Base-by-base conservation (phyloP, 2,888 invertebrate genomes). In the Drosophila monieri region DNA sequence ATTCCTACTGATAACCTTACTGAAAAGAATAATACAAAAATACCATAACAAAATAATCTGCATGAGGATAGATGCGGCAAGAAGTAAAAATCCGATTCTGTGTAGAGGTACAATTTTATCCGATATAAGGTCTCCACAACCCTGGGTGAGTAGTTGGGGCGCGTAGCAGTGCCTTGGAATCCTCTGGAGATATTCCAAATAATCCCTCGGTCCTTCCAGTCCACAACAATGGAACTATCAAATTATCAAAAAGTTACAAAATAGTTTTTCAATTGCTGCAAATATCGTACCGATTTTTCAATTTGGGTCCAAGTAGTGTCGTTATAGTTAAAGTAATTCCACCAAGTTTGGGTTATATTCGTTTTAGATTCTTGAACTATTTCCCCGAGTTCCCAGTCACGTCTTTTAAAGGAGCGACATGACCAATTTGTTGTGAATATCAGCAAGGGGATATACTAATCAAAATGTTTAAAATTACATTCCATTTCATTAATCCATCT, bases 151-250 rank as follows among this genome's bases (percentile, higher is more conserved):
- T 0, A 79, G 49, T 1, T 8, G 4, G 6, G 57, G 47, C 18
- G 47, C 35, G 14, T 66, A 81, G 47, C 79, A 79, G 0, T 52
- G 51, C 0, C 9, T 23, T 0, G 60, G 72, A 23, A 81, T 66
- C 30, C 14, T 58, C 0, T 32, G 62, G 30, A 77, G 2, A 9
- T 64, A 64, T 0, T 64, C 55, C 47, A 79, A 27, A 37, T 81
- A 79, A 6, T 60, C 59, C 1, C 65, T 37, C 0, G 79, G 81
- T 1, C 81, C 62, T 0, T 68, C 72, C 23, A 71, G 15, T 6
- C 81, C 79, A 32, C 79, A 79, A 6, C 79, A 79, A 2, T 27
- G 39, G 8, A 74, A 3, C 79, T 79, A 21, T 0, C 9, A 3
- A n/a, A 6, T 2, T 14, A 12, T 1, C 32, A 6, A 14, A 0